Percentiles rank a stretch among this genome's conserved stretches.
Conservation (phyloP, 2,113 vertebrate species). For the Kobus ellipsiprymnus region DNA sequence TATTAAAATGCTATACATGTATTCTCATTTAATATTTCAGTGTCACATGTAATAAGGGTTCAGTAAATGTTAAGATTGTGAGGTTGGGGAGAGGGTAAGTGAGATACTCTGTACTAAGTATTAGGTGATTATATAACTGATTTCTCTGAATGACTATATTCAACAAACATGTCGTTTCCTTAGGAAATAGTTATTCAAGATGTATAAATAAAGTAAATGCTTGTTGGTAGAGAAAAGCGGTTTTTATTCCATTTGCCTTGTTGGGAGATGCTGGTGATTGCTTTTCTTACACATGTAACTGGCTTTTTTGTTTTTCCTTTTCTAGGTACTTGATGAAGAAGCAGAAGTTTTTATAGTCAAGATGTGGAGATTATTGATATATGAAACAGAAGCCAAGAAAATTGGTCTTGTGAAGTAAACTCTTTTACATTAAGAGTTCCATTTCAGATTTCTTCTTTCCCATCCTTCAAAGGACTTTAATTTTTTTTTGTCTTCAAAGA, state of each 20-base stretch:
- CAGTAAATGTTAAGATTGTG: background rate
- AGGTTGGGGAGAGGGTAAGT: background rate
- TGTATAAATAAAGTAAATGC: background rate
- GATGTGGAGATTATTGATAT: conserved; percentile 99
- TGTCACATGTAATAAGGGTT: background rate
- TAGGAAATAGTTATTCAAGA: background rate
- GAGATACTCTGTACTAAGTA: background rate
- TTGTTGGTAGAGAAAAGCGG: background rate
- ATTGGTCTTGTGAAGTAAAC: conserved; percentile 97
- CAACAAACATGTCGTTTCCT: background rate
- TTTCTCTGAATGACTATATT: background rate
- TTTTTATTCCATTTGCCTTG: background rate
- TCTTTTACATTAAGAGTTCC: conserved; percentile 75
- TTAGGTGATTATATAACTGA: background rate
- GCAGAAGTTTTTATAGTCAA: conserved; percentile 99
- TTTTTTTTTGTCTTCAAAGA: conserved; percentile 80
- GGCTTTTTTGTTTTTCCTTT: background rate
- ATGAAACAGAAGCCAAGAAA: conserved; percentile 99
- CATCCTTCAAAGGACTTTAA: conserved; percentile 76
- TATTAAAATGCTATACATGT: background rate
- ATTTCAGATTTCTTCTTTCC: conserved; percentile 75
- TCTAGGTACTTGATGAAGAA: conserved; percentile 98
- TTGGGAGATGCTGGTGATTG: background rate
- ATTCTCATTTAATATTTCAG: background rate
- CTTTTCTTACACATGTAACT: background rate